Evolutionary conservation across 2,113 vertebrate species (phyloP).

Genomic region (Hirundichthys speculiger): DNA sequence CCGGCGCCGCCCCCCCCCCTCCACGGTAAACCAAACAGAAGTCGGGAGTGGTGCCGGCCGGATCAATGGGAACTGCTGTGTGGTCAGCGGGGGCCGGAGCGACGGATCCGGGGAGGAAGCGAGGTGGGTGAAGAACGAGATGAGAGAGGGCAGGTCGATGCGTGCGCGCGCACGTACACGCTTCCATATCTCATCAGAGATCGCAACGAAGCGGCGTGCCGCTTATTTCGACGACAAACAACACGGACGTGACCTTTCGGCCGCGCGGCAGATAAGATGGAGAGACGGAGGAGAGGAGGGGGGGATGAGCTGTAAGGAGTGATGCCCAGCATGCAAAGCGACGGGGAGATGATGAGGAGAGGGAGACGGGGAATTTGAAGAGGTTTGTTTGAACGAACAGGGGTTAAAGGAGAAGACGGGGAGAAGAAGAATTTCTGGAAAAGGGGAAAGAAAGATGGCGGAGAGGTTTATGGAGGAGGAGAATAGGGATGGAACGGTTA

Average conservation of each 20-base stretch:
- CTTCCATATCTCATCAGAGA: constrained; percentile 72
- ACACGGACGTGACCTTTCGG: constrained; percentile 82
- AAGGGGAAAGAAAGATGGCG: constrained; percentile 10
- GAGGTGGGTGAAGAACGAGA: constrained; percentile 38
- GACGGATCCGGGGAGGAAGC: constrained; percentile 3
- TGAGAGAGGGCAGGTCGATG: constrained; percentile 47
- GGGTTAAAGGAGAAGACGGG: constrained; percentile 19
- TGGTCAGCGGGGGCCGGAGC: constrained; percentile 40
- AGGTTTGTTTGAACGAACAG: constrained; percentile 10
- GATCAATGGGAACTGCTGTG: constrained; percentile 64
- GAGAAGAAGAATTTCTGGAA: constrained; percentile 9
- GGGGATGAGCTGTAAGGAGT: constrained; percentile 17
- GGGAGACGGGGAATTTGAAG: constrained; percentile 48
- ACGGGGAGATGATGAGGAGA: constrained; percentile 43
- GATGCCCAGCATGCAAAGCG: constrained; percentile 35
- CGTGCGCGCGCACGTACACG: constrained; percentile 13
- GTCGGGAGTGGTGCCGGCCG: constrained; percentile 33
- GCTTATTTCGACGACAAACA: constrained; percentile 84
- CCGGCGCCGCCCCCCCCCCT: constrained; percentile 42
- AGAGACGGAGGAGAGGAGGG: constrained; percentile 47
- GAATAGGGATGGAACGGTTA: too few relatives aligned
- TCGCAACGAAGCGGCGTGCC: constrained; percentile 59
- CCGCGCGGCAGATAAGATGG: constrained; percentile 66
- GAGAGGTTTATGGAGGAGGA: too few relatives aligned
- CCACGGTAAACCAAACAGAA: constrained; percentile 58